These are phyloP conservation scores for Cecidostiba fungosa DNA, from an alignment of 2,888 invertebrate species.

Conservation along the genomic window DNA sequence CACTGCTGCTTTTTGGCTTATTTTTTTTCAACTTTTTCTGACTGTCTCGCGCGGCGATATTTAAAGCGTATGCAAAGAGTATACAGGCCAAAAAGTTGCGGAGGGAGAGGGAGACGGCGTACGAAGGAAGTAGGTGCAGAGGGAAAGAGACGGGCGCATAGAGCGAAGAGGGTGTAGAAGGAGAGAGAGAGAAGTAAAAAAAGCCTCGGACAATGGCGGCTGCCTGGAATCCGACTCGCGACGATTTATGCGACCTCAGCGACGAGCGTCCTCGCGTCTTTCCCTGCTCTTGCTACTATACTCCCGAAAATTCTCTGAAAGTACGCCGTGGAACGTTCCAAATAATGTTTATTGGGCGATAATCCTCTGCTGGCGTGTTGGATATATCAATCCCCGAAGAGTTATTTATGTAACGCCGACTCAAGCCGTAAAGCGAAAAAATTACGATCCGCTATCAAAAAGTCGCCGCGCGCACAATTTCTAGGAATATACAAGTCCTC, in stretches of 20 bases:
- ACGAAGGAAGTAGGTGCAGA: background rate
- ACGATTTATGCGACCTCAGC: conserved; percentile 77
- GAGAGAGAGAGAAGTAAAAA: conserved; percentile 61
- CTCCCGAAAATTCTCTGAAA: background rate
- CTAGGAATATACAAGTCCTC: conserved; percentile 18
- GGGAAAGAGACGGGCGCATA: background rate
- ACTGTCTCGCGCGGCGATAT: conserved; percentile 66
- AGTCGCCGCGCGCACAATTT: background rate
- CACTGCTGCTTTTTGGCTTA: background rate
- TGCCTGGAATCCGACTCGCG: conserved; percentile 77
- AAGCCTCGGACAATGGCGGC: conserved; percentile 77
- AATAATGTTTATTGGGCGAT: conserved; percentile 18
- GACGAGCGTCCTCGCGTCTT: conserved; percentile 5
- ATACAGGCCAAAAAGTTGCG: background rate
- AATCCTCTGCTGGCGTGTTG: background rate
- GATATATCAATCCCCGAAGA: conserved; percentile 32
- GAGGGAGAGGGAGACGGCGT: conserved; percentile 47
- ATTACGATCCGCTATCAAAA: conserved; percentile 24
- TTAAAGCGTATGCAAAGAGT: conserved; percentile 78
- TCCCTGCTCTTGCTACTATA: background rate
- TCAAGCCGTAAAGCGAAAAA: conserved; percentile 37
- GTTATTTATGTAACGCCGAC: conserved; percentile 12
- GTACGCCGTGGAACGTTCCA: background rate
- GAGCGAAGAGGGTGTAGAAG: background rate
- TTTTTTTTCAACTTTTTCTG: conserved; percentile 12